Evolutionary conservation across 2,113 vertebrate species (phyloP).

Genomic region (Terrapene triunguis): DNA sequence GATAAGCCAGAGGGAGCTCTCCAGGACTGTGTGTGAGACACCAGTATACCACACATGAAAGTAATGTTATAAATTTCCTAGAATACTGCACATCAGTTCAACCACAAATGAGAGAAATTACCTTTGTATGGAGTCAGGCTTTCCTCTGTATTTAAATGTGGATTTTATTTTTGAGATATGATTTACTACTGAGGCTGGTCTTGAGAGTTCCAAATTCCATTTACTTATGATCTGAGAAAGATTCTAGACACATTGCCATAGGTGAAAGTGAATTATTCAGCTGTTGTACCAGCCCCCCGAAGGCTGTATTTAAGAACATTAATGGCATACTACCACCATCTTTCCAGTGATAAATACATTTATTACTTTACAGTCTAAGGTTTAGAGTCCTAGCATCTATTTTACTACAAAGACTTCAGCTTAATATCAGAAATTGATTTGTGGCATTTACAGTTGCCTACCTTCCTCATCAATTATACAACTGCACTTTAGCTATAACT

Average conservation of each 20-base stretch:
- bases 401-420: background rate
- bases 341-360: background rate
- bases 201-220: background rate
- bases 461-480: background rate
- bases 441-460: background rate
- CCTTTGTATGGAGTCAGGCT: background rate
- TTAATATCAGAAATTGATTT: background rate
- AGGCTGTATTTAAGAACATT: constrained; percentile 36
- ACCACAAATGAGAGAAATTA: constrained; percentile 15
- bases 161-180: constrained; percentile 3
- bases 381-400: background rate
- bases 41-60: background rate
- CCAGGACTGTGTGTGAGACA: background rate
- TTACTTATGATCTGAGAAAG: constrained; percentile 5
- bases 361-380: background rate
- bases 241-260: constrained; percentile 1
- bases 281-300: constrained; percentile 26
- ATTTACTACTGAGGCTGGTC: background rate
- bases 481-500: background rate
- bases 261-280: constrained; percentile 26
- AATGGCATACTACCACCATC: background rate
- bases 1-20: background rate
- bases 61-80: background rate
- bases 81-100: background rate
- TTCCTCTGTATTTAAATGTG: background rate